Conservation (phyloP, 2,797 vertebrate species). For the Gymnocypris eckloni region DNA sequence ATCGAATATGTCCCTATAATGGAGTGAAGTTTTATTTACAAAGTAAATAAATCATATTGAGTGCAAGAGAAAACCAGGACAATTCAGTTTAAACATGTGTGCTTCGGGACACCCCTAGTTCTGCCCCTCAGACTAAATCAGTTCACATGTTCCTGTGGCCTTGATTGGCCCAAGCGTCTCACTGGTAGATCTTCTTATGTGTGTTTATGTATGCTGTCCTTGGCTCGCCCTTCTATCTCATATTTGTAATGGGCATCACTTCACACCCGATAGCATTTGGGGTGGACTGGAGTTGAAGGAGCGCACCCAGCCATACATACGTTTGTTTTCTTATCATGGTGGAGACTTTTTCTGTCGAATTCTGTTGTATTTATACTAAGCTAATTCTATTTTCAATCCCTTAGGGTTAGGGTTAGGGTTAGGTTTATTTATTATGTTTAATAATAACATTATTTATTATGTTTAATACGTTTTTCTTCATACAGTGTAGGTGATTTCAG, state of each 20-base stretch:
- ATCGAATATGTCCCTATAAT: neutral
- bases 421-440: neutral
- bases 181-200: neutral
- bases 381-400: neutral
- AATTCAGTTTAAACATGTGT: constrained; percentile 9
- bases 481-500: neutral
- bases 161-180: constrained; percentile 8
- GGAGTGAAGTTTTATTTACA: constrained; percentile 5
- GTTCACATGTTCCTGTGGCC: constrained; percentile 16
- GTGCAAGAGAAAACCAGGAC: constrained; percentile 26
- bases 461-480: neutral
- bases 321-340: neutral
- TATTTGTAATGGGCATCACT: constrained; percentile 36
- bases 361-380: neutral
- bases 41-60: constrained; percentile 16
- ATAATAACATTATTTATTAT: neutral
- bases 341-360: neutral
- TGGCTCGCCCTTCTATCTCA: constrained; percentile 24
- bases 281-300: constrained; percentile 29
- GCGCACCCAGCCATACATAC: neutral
- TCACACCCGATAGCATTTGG: constrained; percentile 44
- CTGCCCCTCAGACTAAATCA: neutral
- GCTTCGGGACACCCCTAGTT: constrained; percentile 3
- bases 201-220: constrained; percentile 27
- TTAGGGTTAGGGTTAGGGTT: no score